Evolutionary conservation across 2,113 vertebrate species (phyloP).

Genomic region (Lonchura striata): DNA sequence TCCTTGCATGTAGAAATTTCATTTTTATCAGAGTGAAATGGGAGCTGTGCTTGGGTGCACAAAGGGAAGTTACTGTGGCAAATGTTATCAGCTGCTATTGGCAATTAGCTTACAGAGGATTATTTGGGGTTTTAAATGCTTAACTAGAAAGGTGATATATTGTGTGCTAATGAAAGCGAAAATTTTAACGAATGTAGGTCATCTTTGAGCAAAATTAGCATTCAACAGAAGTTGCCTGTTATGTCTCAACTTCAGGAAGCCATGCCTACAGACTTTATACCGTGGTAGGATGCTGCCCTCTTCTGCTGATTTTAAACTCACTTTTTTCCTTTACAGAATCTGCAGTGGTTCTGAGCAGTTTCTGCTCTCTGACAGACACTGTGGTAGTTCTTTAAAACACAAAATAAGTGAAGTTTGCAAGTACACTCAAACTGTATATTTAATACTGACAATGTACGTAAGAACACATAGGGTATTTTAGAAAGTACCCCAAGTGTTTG

Average conservation of each 20-base stretch:
- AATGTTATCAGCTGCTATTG: conserved; percentile 34
- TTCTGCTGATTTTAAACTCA: conserved; percentile 8
- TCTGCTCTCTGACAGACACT: background rate
- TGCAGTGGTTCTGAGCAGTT: background rate
- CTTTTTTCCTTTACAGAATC: background rate
- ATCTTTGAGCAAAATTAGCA: conserved; percentile 52
- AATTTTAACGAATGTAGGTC: conserved; percentile 46
- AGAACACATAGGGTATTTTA: background rate
- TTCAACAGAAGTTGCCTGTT: conserved; percentile 11
- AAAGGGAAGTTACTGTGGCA: conserved; percentile 20
- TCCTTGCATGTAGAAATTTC: background rate
- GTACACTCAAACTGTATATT: background rate
- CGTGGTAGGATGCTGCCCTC: conserved; percentile 65
- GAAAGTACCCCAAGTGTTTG: background rate
- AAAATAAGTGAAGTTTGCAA: background rate
- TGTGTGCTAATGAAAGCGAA: conserved; percentile 8
- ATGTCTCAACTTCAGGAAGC: background rate
- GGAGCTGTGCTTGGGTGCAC: background rate
- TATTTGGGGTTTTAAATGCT: background rate
- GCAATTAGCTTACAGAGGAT: conserved; percentile 46
- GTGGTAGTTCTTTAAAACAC: background rate
- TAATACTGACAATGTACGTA: background rate
- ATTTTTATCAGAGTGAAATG: background rate
- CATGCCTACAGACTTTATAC: background rate
- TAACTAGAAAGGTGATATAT: conserved; percentile 7